These are phyloP conservation scores for Nemopilema nomurai DNA, from an alignment of 30 jellyfish, hydroid and myxozoan species.

Conservation along the genomic window DNA sequence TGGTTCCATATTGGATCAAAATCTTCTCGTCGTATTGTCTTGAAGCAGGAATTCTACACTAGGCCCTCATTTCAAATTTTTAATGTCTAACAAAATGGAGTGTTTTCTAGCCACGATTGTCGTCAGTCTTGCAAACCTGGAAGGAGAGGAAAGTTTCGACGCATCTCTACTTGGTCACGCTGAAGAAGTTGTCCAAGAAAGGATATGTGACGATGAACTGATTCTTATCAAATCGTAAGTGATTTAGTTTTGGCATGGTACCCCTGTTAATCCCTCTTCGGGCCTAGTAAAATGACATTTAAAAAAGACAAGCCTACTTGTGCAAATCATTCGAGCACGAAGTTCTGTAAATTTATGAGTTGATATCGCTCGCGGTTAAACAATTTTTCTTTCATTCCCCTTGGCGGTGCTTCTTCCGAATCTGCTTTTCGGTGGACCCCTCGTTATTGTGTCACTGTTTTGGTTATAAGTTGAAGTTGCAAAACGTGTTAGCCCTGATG, in stretches of 20 bases:
- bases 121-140: conserved; percentile 93
- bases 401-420: no score
- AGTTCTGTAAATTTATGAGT: neutral
- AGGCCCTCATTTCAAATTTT: no score
- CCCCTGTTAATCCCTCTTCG: no score
- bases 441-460: neutral
- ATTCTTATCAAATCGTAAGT: conserved; percentile 84
- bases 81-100: no score
- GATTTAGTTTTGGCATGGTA: neutral
- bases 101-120: conserved; percentile 81
- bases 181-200: conserved; percentile 91
- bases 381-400: no score
- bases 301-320: no score
- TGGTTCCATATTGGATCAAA: no score
- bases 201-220: conserved; percentile 98
- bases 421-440: neutral
- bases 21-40: no score
- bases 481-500: no score
- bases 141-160: conserved; percentile 99
- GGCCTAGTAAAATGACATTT: no score
- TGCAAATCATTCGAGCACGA: neutral
- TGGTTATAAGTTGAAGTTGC: no score
- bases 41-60: no score
- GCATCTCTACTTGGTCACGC: conserved; percentile 98
- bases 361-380: neutral